Evolutionary conservation across 2,888 invertebrate species (phyloP), one percentile per base, ranked within the genome.

Genomic region (Polyommatus icarus): DNA sequence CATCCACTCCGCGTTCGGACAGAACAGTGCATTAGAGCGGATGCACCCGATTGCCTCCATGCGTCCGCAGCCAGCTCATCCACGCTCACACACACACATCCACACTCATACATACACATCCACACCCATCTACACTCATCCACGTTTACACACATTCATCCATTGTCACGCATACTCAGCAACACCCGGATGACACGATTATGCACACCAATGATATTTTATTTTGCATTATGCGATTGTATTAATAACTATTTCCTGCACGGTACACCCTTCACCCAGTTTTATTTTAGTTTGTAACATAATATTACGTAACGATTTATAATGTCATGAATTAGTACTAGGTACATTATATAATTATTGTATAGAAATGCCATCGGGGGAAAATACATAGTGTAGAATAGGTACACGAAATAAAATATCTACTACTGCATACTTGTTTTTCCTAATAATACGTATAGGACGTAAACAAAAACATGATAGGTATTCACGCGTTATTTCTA

Each of bases 141-240:
- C 61, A 72, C n/a, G 36, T 36, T n/a, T 36, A 71, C 36, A 15
- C 36, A 72, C 40, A 40, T 78, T 78, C 79, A 79, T 79, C 78
- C 79, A 78, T 78, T 72, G 76, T 78, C 79, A 77, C 78, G 71
- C 76, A 61, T 78, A 54, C 36, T 46, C 71, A 77, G 71, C 79
- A 80, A 79, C 80, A 85, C 83, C 83, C 84, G 85, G 84, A 86
- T 88, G 87, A 89, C 87, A 84, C 85, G 89, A 90, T 89, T 89
- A 88, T 87, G 81, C 85, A 84, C 86, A 85, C 84, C 86, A 85
- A 81, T 87, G 86, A 80, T 80, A 67, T 67, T 78, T 78, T 76
- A 67, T 75, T 50, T 76, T 50, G 36, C 50, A 76, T 59, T 76
- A 67, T 76, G 46, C 36, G 76, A 61, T 46, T 67, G 61, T 76